Conservation (phyloP, 2,113 vertebrate species). For the Rhipidura dahli region DNA sequence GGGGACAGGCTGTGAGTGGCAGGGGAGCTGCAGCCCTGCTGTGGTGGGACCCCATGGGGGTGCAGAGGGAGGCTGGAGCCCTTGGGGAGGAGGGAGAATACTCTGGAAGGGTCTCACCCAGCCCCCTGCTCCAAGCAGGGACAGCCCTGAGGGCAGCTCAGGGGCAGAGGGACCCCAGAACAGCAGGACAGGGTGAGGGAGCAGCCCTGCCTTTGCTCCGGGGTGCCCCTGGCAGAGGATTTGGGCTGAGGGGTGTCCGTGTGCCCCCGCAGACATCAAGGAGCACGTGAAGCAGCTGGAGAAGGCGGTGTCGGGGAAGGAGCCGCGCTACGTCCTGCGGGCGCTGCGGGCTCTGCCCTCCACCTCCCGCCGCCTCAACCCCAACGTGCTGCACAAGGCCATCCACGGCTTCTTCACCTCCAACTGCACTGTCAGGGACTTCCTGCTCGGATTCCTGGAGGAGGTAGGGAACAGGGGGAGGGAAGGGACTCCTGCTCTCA, state of each 20-base stretch:
- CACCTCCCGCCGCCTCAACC: slow-evolving; percentile 91
- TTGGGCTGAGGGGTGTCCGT: background rate
- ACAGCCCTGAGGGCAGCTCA: accelerated
- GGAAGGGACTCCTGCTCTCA: background rate
- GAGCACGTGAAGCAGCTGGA: slow-evolving; percentile 98
- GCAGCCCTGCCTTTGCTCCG: accelerated
- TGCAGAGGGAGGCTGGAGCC: background rate
- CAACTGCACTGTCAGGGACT: slow-evolving; percentile 82
- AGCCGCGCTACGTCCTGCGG: slow-evolving; percentile 91
- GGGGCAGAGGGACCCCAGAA: background rate
- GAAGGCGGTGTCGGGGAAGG: slow-evolving; percentile 93
- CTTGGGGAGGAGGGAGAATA: accelerated
- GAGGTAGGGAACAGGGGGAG: slow-evolving; percentile 71
- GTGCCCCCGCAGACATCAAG: slow-evolving; percentile 81
- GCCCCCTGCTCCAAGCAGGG: background rate
- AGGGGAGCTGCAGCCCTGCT: no score
- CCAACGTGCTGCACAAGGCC: slow-evolving; percentile 91
- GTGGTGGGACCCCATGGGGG: background rate
- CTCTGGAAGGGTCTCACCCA: background rate
- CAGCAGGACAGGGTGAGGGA: accelerated
- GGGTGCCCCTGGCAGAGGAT: background rate
- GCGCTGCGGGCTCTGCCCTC: slow-evolving; percentile 90
- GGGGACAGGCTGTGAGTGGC: no score
- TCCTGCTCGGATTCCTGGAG: slow-evolving; percentile 88
- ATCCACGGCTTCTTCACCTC: slow-evolving; percentile 91